Evolutionary conservation across 2,113 vertebrate genomes (phyloP).

Genomic region (Ciconia maguari): DNA sequence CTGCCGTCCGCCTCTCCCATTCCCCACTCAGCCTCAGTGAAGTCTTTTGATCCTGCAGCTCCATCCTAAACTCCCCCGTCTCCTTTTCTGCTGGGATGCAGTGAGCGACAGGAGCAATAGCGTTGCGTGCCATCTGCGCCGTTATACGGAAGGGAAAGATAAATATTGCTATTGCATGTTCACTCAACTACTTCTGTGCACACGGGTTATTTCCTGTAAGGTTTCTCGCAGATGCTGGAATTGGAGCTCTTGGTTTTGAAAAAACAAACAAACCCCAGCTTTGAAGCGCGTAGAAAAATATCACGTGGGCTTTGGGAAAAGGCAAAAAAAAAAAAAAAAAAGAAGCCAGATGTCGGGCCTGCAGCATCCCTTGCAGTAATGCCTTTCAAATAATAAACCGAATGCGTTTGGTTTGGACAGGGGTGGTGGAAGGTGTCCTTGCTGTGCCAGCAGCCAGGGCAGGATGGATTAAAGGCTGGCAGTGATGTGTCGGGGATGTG

Average conservation of each 20-base stretch:
- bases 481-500: background rate
- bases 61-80: background rate
- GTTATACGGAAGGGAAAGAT: background rate
- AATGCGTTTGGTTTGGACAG: background rate
- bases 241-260: conserved; percentile 1
- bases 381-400: fast-evolving
- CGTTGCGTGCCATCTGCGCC: background rate
- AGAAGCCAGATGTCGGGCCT: background rate
- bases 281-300: conserved; percentile 23
- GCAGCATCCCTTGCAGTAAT: background rate
- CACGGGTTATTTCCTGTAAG: conserved; percentile 7
- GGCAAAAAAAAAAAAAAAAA: background rate
- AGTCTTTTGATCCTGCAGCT: background rate
- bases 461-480: background rate
- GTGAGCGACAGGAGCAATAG: background rate
- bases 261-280: conserved; percentile 35
- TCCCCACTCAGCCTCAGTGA: background rate
- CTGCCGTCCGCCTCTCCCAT: fast-evolving
- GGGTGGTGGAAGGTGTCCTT: conserved; percentile 2
- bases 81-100: background rate
- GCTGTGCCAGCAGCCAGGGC: background rate
- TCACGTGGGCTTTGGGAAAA: background rate
- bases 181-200: background rate
- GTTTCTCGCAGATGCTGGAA: conserved; percentile 8
- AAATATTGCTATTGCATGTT: background rate